phyloP scores from a whole-genome alignment of 2,113 vertebrate genomes.

The Marcusenius ussheri region DNA sequence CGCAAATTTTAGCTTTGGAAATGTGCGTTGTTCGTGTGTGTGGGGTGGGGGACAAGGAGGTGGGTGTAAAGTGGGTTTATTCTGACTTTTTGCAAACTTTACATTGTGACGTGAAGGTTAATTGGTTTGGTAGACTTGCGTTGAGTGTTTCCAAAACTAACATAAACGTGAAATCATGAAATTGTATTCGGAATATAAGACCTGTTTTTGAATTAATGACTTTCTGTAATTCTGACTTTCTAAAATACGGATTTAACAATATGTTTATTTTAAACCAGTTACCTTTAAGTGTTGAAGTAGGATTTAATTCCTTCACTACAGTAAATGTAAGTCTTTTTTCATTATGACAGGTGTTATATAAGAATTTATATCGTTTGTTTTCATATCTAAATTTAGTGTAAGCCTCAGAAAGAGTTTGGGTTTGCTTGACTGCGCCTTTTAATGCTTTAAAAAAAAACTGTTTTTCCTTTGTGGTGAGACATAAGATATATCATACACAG shows the following conservation, averaged over 20 bases:
- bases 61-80: not conserved
- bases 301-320: not conserved
- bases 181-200: not conserved
- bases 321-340: not conserved
- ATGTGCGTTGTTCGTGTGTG: slow-evolving; percentile 14
- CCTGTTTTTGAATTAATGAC: not conserved
- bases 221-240: not conserved
- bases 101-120: not conserved
- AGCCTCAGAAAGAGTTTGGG: not conserved
- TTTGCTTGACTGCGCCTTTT: not conserved
- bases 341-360: not conserved
- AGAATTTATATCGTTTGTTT: not conserved
- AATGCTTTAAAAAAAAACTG: not conserved
- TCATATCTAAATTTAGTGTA: not conserved
- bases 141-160: not conserved
- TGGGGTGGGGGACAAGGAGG: slow-evolving; percentile 16
- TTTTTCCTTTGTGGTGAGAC: not conserved
- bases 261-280: not conserved
- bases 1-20: slow-evolving; percentile 38
- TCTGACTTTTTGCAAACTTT: not conserved
- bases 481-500: not conserved
- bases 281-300: not conserved
- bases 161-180: not conserved
- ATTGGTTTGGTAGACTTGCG: not conserved
- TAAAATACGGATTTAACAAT: not conserved